Base-by-base conservation (phyloP, 2,797 vertebrate genomes). In the Phoxinus dragarum region DNA sequence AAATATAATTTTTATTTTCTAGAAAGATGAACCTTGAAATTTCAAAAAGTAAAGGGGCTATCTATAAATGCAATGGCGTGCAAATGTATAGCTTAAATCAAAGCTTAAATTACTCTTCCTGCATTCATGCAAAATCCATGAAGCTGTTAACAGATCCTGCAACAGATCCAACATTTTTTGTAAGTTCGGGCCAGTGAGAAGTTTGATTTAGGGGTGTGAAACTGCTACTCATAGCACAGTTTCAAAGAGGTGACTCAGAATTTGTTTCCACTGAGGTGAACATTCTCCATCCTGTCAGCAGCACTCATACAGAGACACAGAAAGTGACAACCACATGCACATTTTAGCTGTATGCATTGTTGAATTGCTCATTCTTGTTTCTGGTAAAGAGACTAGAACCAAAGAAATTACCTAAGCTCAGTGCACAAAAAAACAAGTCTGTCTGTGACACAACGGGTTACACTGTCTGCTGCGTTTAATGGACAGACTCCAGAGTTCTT, bases 211-310 rank as follows among this genome's bases (percentile, higher is more conserved):
- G 47, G 88, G 86, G 87, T 87, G 89, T 61, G 90, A 89, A 91
- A 90, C 79, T 82, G 21, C 31, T 56, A 85, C 90, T 88, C 84
- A 84, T 79, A 49, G 19, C 71, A 74, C 66, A 86, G 87, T 59
- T 89, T 81, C 59, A 92, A 90, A 88, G 88, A 89, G 90, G 92
- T 95, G 94, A 94, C 91, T 95, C 93, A 93, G 86, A 90, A 66
- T 86, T 76, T 90, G 89, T 94, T 94, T 95, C 93, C 93, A 93
- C 90, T 91, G 90, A 92, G 89, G 90, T 92, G 88, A 91, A 88
- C 88, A 89, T 90, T 91, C 91, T 88, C 78, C 90, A 88, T 90
- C 77, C 86, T 88, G 84, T 92, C 91, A 90, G 81, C 80, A 90
- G 80, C 91, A 88, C 85, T 88, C 89, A 89, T 72, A 85, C 87